phyloP scores from a whole-genome alignment of 2,797 vertebrate species.

The Limnodromus scolopaceus region DNA sequence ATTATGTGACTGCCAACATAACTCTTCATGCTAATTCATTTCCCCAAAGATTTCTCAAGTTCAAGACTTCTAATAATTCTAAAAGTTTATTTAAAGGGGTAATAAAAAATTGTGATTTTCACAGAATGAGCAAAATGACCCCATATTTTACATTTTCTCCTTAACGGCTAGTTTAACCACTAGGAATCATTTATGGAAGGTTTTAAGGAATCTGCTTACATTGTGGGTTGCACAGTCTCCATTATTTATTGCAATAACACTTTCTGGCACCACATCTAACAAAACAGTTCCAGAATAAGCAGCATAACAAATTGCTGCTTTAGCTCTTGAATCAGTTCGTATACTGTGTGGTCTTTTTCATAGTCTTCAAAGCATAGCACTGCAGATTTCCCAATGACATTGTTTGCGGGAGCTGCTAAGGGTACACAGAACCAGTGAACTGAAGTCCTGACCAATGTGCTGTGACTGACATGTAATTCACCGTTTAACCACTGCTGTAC shows the following conservation, averaged over 20 bases:
- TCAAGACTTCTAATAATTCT: not conserved
- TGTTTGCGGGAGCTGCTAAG: slow-evolving; percentile 4
- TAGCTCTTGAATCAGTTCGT: not conserved
- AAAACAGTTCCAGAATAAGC: not conserved
- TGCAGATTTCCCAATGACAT: slow-evolving; percentile 2
- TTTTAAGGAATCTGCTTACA: not conserved
- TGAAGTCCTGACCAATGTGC: not conserved
- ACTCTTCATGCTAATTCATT: not conserved
- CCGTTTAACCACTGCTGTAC: not conserved
- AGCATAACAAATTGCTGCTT: slow-evolving; percentile 1
- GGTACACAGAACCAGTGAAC: not conserved
- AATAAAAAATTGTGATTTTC: fast-evolving
- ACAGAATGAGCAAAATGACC: not conserved
- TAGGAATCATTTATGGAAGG: not conserved
- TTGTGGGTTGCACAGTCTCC: not conserved
- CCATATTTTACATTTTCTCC: not conserved
- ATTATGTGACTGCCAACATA: not conserved
- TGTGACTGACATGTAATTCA: slow-evolving; percentile 14
- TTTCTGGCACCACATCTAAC: not conserved
- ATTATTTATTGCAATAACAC: not conserved
- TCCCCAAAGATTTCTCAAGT: not conserved
- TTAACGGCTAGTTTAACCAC: not conserved
- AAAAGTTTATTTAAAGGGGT: not conserved
- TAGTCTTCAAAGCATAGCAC: not conserved
- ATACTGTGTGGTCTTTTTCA: not conserved